These are phyloP conservation scores for Cyphomyrmex costatus DNA, from an alignment of 1,140 invertebrate species.

Conservation along the genomic window DNA sequence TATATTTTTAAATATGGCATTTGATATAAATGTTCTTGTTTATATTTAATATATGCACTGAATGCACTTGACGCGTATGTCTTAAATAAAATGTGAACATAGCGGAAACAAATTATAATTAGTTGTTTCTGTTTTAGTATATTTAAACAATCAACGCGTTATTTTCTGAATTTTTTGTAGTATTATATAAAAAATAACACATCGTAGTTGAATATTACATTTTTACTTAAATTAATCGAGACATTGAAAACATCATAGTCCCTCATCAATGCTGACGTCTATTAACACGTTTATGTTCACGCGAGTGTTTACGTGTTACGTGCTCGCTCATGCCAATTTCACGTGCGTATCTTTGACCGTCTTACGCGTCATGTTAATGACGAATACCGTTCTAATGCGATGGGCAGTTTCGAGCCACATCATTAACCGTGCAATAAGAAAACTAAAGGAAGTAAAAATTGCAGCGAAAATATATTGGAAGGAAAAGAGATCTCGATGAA, in stretches of 20 bases:
- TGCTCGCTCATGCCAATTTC: slow-evolving; percentile 52
- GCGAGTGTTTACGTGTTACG: slow-evolving; percentile 53
- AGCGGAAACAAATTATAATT: neutral
- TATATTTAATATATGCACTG: neutral
- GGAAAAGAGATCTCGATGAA: neutral
- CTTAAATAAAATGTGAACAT: neutral
- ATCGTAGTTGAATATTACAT: neutral
- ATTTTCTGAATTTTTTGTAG: neutral
- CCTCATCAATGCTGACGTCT: slow-evolving; percentile 22
- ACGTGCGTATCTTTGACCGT: slow-evolving; percentile 55
- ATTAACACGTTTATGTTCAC: slow-evolving; percentile 48
- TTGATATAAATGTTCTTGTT: neutral
- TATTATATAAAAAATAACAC: neutral
- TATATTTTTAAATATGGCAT: neutral
- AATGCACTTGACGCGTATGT: neutral
- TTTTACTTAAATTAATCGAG: neutral
- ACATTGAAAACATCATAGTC: neutral
- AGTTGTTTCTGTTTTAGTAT: neutral
- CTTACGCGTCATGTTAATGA: slow-evolving; percentile 68
- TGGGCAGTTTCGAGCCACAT: slow-evolving; percentile 67
- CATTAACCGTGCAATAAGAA: slow-evolving; percentile 65
- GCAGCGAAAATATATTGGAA: slow-evolving; percentile 11
- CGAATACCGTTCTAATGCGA: slow-evolving; percentile 72
- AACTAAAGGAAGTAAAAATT: neutral
- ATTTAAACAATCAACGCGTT: neutral